These are phyloP conservation scores for Drosophila ezoana DNA, from an alignment of 2,888 invertebrate species.

Conservation along the genomic window DNA sequence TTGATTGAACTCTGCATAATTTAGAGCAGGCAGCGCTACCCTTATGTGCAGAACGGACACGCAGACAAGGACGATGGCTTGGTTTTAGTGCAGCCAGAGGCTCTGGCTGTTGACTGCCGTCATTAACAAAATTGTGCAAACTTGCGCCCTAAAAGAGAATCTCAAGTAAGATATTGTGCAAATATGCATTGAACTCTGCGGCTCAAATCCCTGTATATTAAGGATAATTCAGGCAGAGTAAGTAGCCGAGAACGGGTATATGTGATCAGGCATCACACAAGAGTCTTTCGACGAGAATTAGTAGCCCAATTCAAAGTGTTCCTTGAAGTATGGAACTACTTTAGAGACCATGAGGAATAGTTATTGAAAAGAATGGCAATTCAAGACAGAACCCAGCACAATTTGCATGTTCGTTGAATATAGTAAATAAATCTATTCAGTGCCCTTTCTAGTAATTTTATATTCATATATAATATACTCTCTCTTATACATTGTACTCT, in stretches of 20 bases:
- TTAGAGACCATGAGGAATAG: no score
- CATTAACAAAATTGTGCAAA: slow-evolving; percentile 60
- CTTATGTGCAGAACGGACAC: slow-evolving; percentile 34
- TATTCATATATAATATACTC: no score
- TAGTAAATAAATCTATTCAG: no score
- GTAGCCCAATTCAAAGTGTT: no score
- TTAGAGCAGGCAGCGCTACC: slow-evolving; percentile 49
- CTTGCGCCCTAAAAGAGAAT: slow-evolving; percentile 37
- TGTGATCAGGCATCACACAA: not conserved
- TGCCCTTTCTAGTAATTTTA: no score
- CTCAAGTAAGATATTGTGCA: slow-evolving; percentile 37
- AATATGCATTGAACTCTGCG: slow-evolving; percentile 29
- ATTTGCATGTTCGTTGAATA: no score
- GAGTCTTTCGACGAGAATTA: no score
- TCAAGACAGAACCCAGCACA: no score
- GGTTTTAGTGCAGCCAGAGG: slow-evolving; percentile 24
- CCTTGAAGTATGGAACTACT: no score
- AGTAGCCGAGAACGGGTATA: not conserved
- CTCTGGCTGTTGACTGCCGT: slow-evolving; percentile 50
- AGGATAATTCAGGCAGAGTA: not conserved
- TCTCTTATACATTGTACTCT: no score
- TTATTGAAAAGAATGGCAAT: no score
- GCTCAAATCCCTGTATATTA: slow-evolving; percentile 4
- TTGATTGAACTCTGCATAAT: slow-evolving; percentile 71
- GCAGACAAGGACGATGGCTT: slow-evolving; percentile 23